phyloP scores from a whole-genome alignment of 2,113 vertebrate genomes.

The Mus musculus region GRCm39 chr6:118763001-118763500 shows the following conservation, averaged over 20 bases:
- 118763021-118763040: slow-evolving; percentile 34
- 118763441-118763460: not conserved
- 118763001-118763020: not conserved
- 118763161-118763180: not conserved
- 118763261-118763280: not conserved
- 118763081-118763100: not conserved
- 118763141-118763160: not conserved
- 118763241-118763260: not conserved
- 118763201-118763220: not conserved
- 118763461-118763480: not conserved
- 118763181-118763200: not conserved
- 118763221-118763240: not conserved
- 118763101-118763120: not conserved
- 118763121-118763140: not conserved
- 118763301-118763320: too few species aligned
- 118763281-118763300: not conserved
- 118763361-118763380: not conserved
- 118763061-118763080: not conserved
- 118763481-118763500: not conserved
- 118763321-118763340: not conserved
- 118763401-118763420: too few species aligned
- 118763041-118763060: slow-evolving; percentile 4
- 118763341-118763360: not conserved
- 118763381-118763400: not conserved
- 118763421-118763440: not conserved